phyloP scores from a whole-genome alignment of 2,113 vertebrate genomes.

The Syngnathoides biaculeatus region DNA sequence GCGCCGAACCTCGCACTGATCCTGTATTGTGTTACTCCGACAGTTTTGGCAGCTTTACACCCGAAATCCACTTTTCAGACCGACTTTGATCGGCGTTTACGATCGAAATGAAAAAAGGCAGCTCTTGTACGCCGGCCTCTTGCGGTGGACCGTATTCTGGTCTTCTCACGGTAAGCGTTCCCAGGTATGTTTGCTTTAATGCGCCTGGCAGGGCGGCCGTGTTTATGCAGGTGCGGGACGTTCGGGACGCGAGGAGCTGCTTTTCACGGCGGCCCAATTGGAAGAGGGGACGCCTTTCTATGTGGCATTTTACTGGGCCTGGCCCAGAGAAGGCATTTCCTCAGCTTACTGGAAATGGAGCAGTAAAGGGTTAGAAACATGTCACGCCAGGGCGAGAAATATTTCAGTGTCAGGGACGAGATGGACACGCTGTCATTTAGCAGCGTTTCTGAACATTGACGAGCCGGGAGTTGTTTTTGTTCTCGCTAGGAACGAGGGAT shows the following conservation, averaged over 20 bases:
- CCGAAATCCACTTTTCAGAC: slow-evolving; percentile 7
- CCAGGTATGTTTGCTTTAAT: slow-evolving; percentile 66
- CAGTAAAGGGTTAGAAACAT: slow-evolving; percentile 34
- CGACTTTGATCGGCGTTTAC: slow-evolving; percentile 16
- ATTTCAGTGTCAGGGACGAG: slow-evolving; percentile 23
- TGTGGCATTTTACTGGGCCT: slow-evolving; percentile 66
- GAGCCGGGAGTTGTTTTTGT: no score
- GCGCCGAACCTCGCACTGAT: not conserved
- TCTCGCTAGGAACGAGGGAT: not conserved
- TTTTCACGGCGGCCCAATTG: slow-evolving; percentile 4
- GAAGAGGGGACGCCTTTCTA: slow-evolving; percentile 60
- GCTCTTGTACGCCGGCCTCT: slow-evolving; percentile 17
- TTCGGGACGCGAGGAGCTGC: slow-evolving; percentile 43
- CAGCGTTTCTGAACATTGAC: not conserved
- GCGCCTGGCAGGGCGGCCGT: slow-evolving; percentile 52
- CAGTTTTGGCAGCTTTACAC: slow-evolving; percentile 14
- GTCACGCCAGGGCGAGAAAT: slow-evolving; percentile 36
- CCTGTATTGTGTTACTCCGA: slow-evolving; percentile 2
- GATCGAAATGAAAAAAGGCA: not conserved
- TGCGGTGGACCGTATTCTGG: slow-evolving; percentile 20
- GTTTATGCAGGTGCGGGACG: slow-evolving; percentile 77
- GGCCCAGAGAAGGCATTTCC: slow-evolving; percentile 78
- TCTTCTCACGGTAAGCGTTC: slow-evolving; percentile 58
- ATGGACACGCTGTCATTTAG: not conserved
- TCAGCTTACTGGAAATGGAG: slow-evolving; percentile 68